phyloP scores from a whole-genome alignment of 2,113 vertebrate species.

The Elgaria multicarinata region DNA sequence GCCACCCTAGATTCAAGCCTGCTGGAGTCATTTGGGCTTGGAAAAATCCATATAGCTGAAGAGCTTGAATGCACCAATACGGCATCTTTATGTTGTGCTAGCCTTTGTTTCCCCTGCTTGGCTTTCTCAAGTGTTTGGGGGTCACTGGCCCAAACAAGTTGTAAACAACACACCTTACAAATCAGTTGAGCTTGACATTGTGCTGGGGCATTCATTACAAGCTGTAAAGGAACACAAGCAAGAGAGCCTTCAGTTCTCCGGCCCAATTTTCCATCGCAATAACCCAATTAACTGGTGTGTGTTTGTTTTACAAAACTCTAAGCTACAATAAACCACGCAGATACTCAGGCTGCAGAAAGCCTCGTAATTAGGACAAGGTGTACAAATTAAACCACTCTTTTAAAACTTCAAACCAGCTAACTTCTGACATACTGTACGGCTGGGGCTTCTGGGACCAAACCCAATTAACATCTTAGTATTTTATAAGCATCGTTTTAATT shows the following conservation, averaged over 20 bases:
- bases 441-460: constrained; percentile 88
- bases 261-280: constrained; percentile 87
- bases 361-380: constrained; percentile 89
- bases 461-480: constrained; percentile 91
- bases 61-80: constrained; percentile 62
- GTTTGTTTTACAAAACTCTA: constrained; percentile 90
- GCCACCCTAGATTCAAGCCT: constrained; percentile 47
- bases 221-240: constrained; percentile 79
- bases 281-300: constrained; percentile 88
- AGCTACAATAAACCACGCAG: constrained; percentile 89
- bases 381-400: constrained; percentile 91
- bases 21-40: constrained; percentile 60
- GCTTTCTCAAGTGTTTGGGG: constrained; percentile 70
- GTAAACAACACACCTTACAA: constrained; percentile 84
- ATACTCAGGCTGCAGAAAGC: constrained; percentile 85
- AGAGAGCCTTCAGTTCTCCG: constrained; percentile 80
- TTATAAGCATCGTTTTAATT: constrained; percentile 90
- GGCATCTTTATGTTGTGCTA: constrained; percentile 73
- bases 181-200: constrained; percentile 79
- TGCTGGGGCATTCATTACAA: constrained; percentile 81
- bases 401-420: constrained; percentile 90
- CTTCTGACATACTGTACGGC: constrained; percentile 88
- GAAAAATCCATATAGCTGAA: constrained; percentile 69
- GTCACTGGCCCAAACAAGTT: constrained; percentile 75
- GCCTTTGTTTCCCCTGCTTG: constrained; percentile 79